Conservation (phyloP, 1,140 invertebrate genomes). For the Saxidomus purpurata region DNA sequence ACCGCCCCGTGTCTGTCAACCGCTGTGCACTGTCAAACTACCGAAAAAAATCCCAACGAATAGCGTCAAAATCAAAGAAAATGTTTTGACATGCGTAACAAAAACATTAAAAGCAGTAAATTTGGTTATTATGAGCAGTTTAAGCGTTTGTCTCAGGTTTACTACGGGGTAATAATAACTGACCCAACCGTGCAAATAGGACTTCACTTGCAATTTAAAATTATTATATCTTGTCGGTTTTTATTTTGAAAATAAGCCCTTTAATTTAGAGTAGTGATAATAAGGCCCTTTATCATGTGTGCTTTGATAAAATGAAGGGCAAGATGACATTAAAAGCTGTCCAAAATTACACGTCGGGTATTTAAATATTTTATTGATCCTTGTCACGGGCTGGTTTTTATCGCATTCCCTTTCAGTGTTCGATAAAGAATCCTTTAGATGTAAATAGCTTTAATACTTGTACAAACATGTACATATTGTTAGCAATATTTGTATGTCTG, state of each 20-base stretch:
- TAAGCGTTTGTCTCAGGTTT: too few species aligned
- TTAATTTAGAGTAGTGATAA: not conserved
- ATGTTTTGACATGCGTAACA: not conserved
- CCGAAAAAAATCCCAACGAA: not conserved
- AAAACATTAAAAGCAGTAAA: not conserved
- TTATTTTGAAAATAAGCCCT: not conserved
- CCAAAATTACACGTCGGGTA: not conserved
- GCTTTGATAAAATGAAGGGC: not conserved
- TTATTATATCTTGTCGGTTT: too few species aligned
- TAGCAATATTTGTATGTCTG: slow-evolving; percentile 6
- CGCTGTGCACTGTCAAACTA: slow-evolving; percentile 2
- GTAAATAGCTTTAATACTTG: not conserved
- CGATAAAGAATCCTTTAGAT: not conserved
- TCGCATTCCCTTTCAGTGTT: not conserved
- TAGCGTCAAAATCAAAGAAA: not conserved
- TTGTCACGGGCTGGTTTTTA: not conserved
- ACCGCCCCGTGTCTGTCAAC: slow-evolving; percentile 6
- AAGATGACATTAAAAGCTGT: not conserved
- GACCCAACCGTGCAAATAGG: too few species aligned
- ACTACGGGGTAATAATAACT: too few species aligned
- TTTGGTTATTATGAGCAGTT: too few species aligned
- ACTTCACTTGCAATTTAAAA: too few species aligned
- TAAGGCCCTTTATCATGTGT: not conserved
- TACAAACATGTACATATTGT: slow-evolving; percentile 12
- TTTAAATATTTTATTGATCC: not conserved